Base-by-base conservation (phyloP, 1,140 invertebrate species). In the Anthonomus grandis region DNA sequence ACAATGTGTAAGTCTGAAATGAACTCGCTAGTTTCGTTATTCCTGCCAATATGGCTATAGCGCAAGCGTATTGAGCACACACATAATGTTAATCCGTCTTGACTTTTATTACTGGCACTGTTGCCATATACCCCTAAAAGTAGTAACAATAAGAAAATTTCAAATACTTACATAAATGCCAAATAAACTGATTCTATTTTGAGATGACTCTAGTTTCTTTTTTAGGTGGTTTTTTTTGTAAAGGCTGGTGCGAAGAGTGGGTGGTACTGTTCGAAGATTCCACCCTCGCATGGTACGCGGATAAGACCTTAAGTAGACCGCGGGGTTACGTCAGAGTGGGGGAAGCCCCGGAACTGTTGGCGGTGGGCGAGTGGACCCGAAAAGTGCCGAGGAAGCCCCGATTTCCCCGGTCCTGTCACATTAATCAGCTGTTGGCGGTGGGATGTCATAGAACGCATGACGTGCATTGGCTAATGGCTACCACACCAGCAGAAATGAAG, bases 241-340 rank as follows among this genome's bases (percentile, higher is more conserved):
- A 82, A 68, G 80, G 83, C n/a, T 90, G 87, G 87, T 78, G 83
- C 5, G 85, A 89, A 70, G 86, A 89, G 71, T 89, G 86, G 84
- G 83, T 88, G 36, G 86, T 89, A 22, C 73, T 90, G 5, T 89
- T 88, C 71, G 87, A 89, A 60, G 87, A 90, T 73, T 87, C 85
- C 3, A 86, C 85, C 12, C 79, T 90, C 70, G 84, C 86, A 5
- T 90, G 86, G 86, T 89, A 85, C 67, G 86, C 86, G 65, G 84
- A 86, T 64, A 78, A 78, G 57, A 75, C 75, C n/a, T 64, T 77
- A 6, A 60, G 62, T 17, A 71, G 75, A 9, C 74, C 78, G 3
- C 70, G 75, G 24, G 80, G 81, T 4, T 74, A 71, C 19, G 60
- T 82, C 18, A 75, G 86, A 44, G 81, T 90, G 12, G 84, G 85